phyloP scores from a whole-genome alignment of 2,113 vertebrate species.

The Casuarius casuarius region DNA sequence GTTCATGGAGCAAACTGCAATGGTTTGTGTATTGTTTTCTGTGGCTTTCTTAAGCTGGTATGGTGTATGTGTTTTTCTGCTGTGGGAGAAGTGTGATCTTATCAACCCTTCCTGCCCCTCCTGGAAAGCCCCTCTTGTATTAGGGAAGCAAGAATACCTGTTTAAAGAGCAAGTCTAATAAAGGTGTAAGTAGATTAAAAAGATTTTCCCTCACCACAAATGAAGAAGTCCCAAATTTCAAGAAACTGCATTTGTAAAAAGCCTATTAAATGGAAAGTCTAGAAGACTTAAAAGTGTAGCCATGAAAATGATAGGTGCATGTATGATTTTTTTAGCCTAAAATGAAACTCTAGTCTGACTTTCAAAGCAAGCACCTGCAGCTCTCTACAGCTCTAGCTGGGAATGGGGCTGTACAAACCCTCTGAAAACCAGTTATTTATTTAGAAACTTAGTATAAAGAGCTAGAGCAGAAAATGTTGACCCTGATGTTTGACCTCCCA shows the following conservation, averaged over 20 bases:
- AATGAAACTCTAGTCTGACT: neutral
- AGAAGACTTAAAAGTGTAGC: neutral
- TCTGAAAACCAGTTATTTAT: neutral
- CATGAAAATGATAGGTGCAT: neutral
- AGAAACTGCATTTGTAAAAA: neutral
- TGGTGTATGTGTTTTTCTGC: neutral
- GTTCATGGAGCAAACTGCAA: neutral
- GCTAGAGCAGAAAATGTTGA: neutral
- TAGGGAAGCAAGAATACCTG: neutral
- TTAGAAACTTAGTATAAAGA: neutral
- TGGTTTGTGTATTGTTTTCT: neutral
- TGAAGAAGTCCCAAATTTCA: neutral
- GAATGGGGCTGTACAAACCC: neutral
- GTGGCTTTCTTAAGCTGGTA: neutral
- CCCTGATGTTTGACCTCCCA: neutral
- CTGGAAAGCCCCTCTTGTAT: neutral
- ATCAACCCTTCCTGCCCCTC: neutral
- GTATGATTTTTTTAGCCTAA: neutral
- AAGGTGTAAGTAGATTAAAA: neutral
- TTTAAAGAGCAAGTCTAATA: neutral
- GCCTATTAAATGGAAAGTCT: neutral
- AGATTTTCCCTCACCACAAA: neutral
- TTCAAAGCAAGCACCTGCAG: neutral
- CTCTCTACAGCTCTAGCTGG: neutral
- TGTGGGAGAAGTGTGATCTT: neutral